phyloP scores from a whole-genome alignment of 2,888 invertebrate species.

The Oxyteleia sp. region DNA sequence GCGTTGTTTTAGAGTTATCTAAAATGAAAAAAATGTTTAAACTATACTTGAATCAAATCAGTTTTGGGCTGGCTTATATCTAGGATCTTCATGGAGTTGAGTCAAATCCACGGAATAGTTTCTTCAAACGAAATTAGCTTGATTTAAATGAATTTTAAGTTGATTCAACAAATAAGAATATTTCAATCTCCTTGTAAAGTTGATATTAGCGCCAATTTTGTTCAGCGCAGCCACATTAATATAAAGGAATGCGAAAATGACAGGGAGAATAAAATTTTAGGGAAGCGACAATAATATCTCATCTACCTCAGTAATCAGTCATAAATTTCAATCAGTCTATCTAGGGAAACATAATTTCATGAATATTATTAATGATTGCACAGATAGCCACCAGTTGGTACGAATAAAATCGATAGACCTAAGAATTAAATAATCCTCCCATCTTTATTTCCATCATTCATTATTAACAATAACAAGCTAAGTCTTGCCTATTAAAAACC shows the following conservation, averaged over 20 bases:
- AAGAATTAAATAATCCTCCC: background rate
- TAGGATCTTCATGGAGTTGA: too few relatives aligned
- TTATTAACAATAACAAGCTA: background rate
- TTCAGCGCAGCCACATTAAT: too few relatives aligned
- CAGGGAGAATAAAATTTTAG: background rate
- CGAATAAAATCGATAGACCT: conserved; percentile 19
- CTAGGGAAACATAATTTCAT: conserved; percentile 9
- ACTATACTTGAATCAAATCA: too few relatives aligned
- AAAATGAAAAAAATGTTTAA: too few relatives aligned
- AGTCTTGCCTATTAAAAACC: background rate
- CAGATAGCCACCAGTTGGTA: background rate
- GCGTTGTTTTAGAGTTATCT: too few relatives aligned
- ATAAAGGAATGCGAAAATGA: background rate
- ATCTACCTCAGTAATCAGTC: conserved; percentile 5
- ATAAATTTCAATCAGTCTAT: conserved; percentile 20
- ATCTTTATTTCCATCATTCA: background rate
- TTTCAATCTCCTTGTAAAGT: too few relatives aligned
- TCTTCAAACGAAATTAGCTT: too few relatives aligned
- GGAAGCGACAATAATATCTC: background rate
- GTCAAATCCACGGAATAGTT: too few relatives aligned
- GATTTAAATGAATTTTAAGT: too few relatives aligned
- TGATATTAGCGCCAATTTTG: too few relatives aligned
- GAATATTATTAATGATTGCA: conserved; percentile 5
- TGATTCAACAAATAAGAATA: too few relatives aligned
- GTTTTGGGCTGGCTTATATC: too few relatives aligned